These are phyloP conservation scores for Merodon equestris DNA, from an alignment of 2,888 invertebrate genomes.

Conservation along the genomic window DNA sequence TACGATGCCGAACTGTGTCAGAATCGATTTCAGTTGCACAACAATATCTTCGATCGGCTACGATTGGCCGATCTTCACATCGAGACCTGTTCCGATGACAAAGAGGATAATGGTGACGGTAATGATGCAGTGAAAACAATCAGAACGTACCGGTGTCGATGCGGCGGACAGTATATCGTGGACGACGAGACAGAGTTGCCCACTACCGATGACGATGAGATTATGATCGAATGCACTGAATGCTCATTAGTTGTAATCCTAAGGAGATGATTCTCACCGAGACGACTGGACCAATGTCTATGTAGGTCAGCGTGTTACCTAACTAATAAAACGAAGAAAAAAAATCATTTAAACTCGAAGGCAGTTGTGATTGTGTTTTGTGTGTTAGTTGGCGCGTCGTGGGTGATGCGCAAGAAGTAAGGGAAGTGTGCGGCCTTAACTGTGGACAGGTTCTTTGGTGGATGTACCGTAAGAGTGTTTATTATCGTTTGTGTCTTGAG, in stretches of 20 bases:
- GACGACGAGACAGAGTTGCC: constrained; percentile 70
- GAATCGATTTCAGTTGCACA: constrained; percentile 81
- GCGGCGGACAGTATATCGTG: constrained; percentile 81
- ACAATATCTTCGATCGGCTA: constrained; percentile 80
- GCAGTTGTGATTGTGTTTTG: no score
- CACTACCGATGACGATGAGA: constrained; percentile 74
- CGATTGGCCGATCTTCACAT: constrained; percentile 80
- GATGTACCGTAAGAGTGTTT: constrained; percentile 5
- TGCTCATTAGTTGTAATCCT: constrained; percentile 85
- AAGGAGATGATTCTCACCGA: constrained; percentile 71
- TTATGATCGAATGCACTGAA: constrained; percentile 84
- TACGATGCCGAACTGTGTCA: constrained; percentile 84
- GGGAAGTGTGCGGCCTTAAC: no score
- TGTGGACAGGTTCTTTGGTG: no score
- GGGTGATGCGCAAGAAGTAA: no score
- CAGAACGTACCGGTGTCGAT: constrained; percentile 83
- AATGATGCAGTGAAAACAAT: constrained; percentile 51
- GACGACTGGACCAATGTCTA: background rate
- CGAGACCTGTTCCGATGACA: constrained; percentile 79
- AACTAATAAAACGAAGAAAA: constrained; percentile 44
- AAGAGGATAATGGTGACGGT: no score
- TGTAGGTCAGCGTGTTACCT: constrained; percentile 51
- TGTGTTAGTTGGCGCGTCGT: no score
- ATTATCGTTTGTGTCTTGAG: no score
- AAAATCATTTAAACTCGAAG: constrained; percentile 36